Evolutionary conservation across 1,140 invertebrate species (phyloP), one percentile per base, ranked within the genome.

Genomic region (Latrodectus geometricus): DNA sequence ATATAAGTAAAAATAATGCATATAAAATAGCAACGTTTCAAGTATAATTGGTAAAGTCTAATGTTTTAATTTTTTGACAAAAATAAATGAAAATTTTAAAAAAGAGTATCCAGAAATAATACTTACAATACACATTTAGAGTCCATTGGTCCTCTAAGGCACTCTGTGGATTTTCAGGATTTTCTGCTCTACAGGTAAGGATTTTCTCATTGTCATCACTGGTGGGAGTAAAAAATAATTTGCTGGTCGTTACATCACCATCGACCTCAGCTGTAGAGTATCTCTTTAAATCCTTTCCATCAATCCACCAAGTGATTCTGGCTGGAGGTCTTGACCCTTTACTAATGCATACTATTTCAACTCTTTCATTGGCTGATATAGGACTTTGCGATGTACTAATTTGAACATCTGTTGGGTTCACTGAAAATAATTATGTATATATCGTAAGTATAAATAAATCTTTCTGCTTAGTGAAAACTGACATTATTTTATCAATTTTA

Each of bases 221-320:
- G 65, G 93, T 92, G 93, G 78, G 95, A 87, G 93, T 82, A 49
- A 89, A 86, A 49, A 88, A 82, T 23, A 90, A 68, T 50, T 78
- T 82, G 52, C 88, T 89, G 8, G 79, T 70, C 9, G 89, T 89
- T 20, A 73, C 78, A 61, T 88, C 88, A 12, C 75, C 88, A 20
- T 88, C 73, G 7, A 87, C 54, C 11, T 79, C 77, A 14, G 79
- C 85, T 4, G 76, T 79, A 3, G 85, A 69, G 11, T 79, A 87
- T 0, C 77, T 21, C n/a, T 88, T 78, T 15, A 88, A 50, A 35
- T 88, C 69, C 35, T 88, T 85, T 4, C 78, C 74, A 8, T 85
- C 95, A 90, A 96, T 96, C 91, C 95, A 95, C 96, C 96, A 97
- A 0, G 95, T 95, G 89, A 97, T 95, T 89, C 95, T 93, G 35